Evolutionary conservation across 1,140 invertebrate species (phyloP), one percentile per base, ranked within the genome.

Genomic region (Zaprionus inermis): DNA sequence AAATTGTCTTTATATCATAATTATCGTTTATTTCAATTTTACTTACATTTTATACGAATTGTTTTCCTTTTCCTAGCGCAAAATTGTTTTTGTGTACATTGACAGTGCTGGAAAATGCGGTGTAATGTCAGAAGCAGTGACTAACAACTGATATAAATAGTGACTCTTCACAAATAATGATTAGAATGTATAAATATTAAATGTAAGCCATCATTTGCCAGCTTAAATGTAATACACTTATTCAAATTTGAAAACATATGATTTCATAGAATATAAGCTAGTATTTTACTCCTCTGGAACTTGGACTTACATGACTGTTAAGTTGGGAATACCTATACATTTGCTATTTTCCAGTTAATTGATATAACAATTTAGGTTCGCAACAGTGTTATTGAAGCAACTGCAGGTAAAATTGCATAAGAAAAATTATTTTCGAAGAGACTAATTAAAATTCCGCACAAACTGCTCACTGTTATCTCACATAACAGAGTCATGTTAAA

Each of bases 11-110:
- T 56, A 46, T 54, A 5, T 12, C 44, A 12, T 22, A 49, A 12
- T 20, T 12, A 49, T 49, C 18, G 10, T 49, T 20, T 28, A 28
- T 28, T 28, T 5, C 3, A 28, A 28, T 28, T 28, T 22, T 20
- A 49, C 51, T 54, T 54, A 54, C 24, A 28, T 54, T 54, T 54
- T 54, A 14, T 30, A 49, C 4, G 22, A 46, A 22, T 49, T 49
- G 18, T 49, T 30, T 30, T 44, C 1, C n/a, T 44, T 44, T 44
- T 44, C 38, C n/a, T 16, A 7, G 14, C 16, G 12, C 12, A 28
- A 22, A 6, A 28, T 30, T 54, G 51, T 30, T 54, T 41, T 54
- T 54, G 24, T 54, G 24, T 28, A 54, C 51, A 7, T 5, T 22
- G 24, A 7, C 14, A 54, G 51, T 54, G 51, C 12, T 54, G 24